phyloP scores from a whole-genome alignment of 2,888 invertebrate species.

The Malthinus flaveolus region DNA sequence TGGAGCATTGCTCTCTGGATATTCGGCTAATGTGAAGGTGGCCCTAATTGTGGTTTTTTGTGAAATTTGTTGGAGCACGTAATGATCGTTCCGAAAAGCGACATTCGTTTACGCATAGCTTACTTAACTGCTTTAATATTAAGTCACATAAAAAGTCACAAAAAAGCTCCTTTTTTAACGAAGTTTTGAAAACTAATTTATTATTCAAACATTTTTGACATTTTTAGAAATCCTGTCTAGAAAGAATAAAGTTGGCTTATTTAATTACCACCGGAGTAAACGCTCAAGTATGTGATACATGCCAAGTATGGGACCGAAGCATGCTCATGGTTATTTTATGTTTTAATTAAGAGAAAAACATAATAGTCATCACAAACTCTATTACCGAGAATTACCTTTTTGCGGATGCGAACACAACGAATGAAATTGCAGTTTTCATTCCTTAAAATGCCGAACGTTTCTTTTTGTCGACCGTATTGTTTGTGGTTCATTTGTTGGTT shows the following conservation, averaged over 20 bases:
- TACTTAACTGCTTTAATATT: too few species aligned
- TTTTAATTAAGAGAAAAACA: constrained; percentile 53
- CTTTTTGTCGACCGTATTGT: constrained; percentile 14
- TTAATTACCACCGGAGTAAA: constrained; percentile 25
- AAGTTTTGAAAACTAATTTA: constrained; percentile 1
- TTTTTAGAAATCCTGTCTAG: constrained; percentile 7
- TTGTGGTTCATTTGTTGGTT: constrained; percentile 13
- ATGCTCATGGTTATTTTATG: constrained; percentile 50
- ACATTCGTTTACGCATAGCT: too few species aligned
- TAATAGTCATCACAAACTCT: constrained; percentile 41
- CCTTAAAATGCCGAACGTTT: constrained; percentile 37
- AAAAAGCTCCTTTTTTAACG: neutral
- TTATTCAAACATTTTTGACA: constrained; percentile 7
- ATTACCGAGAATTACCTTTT: constrained; percentile 33
- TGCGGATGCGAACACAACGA: constrained; percentile 39
- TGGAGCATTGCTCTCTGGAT: too few species aligned
- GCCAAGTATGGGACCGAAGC: constrained; percentile 35
- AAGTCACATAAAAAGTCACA: too few species aligned
- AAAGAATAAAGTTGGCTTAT: constrained; percentile 13
- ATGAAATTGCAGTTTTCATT: constrained; percentile 52
- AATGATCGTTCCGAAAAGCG: too few species aligned
- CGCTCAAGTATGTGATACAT: constrained; percentile 30
- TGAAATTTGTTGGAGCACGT: too few species aligned
- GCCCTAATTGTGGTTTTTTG: too few species aligned
- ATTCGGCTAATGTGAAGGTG: too few species aligned